Evolutionary conservation across 2,888 invertebrate genomes (phyloP).

Genomic region (Germaria angustata): DNA sequence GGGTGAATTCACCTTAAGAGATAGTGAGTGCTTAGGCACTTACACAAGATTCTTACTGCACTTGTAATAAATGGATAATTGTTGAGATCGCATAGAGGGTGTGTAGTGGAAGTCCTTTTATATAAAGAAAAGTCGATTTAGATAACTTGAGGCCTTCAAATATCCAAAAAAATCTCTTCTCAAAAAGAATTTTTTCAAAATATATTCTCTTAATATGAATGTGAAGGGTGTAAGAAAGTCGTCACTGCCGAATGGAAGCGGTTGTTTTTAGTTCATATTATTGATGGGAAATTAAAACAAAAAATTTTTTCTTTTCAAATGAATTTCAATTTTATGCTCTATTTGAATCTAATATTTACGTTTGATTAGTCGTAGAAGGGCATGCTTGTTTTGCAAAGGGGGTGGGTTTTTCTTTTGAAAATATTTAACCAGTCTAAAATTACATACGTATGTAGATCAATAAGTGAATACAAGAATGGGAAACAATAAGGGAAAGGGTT

Average conservation of each 20-base stretch:
- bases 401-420: conserved; percentile 11
- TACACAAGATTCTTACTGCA: too few species aligned
- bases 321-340: conserved; percentile 59
- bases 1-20: too few species aligned
- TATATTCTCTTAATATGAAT: background rate
- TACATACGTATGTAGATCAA: conserved; percentile 19
- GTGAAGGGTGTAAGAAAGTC: background rate
- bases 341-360: conserved; percentile 42
- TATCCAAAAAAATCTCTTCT: too few species aligned
- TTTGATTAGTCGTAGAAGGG: conserved; percentile 29
- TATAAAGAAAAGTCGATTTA: too few species aligned
- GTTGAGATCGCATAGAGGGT: too few species aligned
- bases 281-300: conserved; percentile 75
- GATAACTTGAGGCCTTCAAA: too few species aligned
- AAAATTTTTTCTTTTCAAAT: conserved; percentile 31
- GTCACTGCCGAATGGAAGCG: background rate
- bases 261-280: conserved; percentile 44
- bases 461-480: background rate
- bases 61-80: too few species aligned
- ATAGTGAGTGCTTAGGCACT: too few species aligned
- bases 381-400: background rate
- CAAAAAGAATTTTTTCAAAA: too few species aligned
- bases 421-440: conserved; percentile 43
- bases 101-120: too few species aligned
- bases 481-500: conserved; percentile 24